phyloP scores from a whole-genome alignment of 2,113 vertebrate species.

The Manacus vitellinus region DNA sequence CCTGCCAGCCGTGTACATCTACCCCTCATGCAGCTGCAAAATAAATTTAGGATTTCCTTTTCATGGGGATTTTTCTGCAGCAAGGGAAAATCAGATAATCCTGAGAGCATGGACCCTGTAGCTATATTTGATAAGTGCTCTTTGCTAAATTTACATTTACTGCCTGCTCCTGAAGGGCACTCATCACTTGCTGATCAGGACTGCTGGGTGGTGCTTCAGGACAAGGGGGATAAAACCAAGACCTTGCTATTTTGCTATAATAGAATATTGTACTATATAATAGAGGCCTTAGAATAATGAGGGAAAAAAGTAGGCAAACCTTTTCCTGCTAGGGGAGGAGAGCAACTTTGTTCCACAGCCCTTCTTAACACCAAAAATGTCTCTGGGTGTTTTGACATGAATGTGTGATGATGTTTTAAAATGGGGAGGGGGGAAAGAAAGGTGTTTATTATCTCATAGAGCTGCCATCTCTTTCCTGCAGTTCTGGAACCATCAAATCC shows the following conservation, averaged over 20 bases:
- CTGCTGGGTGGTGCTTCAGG: not conserved
- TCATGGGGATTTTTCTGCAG: not conserved
- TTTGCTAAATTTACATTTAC: slow-evolving; percentile 10
- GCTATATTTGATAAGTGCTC: slow-evolving; percentile 30
- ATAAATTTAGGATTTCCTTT: not conserved
- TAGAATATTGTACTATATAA: not conserved
- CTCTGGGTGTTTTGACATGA: not conserved
- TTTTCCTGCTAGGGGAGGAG: not conserved
- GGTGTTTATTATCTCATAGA: not conserved
- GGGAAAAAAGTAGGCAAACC: not conserved
- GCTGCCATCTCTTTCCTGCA: not conserved
- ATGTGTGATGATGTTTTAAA: not conserved
- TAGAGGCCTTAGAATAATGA: not conserved
- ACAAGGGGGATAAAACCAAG: not conserved
- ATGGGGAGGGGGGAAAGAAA: not conserved
- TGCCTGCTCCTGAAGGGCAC: not conserved
- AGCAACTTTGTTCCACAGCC: not conserved
- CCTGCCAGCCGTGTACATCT: not conserved
- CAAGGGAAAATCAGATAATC: slow-evolving; percentile 6
- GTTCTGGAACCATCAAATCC: not conserved
- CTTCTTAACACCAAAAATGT: not conserved
- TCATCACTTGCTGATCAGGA: not conserved
- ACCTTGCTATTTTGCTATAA: not conserved
- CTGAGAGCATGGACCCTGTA: not conserved
- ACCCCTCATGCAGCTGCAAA: not conserved